Conservation (phyloP, 2,113 vertebrate species). For the Gobio gobio region DNA sequence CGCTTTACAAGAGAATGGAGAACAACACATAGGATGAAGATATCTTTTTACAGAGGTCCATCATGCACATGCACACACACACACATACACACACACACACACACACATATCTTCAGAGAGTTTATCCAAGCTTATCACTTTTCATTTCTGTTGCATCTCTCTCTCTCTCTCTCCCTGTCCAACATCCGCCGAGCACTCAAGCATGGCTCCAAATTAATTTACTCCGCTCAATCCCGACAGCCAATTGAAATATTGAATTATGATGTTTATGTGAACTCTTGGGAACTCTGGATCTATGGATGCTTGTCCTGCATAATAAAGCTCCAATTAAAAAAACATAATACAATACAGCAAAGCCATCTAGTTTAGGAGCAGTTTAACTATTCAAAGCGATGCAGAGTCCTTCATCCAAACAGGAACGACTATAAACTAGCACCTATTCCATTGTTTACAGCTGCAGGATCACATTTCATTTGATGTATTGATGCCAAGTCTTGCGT, state of each 20-base stretch:
- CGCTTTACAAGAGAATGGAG: not conserved
- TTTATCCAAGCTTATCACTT: conserved; percentile 64
- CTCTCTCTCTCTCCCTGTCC: not conserved
- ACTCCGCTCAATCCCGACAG: conserved; percentile 63
- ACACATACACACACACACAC: too few species aligned
- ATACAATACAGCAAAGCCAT: not conserved
- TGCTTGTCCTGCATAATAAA: conserved; percentile 13
- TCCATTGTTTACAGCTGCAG: not conserved
- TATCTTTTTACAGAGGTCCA: not conserved
- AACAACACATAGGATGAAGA: not conserved
- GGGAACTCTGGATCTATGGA: conserved; percentile 12
- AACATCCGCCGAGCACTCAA: conserved; percentile 50
- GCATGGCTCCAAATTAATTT: conserved; percentile 74
- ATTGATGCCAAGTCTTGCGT: not conserved
- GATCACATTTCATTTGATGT: conserved; percentile 10
- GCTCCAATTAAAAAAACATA: not conserved
- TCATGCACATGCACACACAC: not conserved
- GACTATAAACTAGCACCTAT: not conserved
- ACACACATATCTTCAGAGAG: not conserved
- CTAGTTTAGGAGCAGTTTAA: not conserved
- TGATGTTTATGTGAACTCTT: conserved; percentile 38
- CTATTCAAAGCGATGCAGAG: not conserved
- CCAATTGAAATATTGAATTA: conserved; percentile 58
- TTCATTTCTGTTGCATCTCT: conserved; percentile 58
- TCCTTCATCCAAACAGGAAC: not conserved